Evolutionary conservation across 1,140 invertebrate species (phyloP), one percentile per base, ranked within the genome.

Genomic region (Scaptomyza montana): DNA sequence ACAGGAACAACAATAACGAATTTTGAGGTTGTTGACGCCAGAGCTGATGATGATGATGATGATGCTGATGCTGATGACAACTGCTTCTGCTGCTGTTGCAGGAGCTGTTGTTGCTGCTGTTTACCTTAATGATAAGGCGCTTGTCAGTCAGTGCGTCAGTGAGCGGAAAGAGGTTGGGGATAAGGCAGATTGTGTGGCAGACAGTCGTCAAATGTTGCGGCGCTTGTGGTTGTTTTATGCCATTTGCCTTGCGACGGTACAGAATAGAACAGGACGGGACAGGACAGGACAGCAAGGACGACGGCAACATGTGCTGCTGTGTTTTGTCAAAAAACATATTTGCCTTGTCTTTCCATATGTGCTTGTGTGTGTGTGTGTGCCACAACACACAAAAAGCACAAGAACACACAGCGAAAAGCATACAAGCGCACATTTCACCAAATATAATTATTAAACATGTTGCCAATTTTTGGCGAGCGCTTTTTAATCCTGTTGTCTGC

Each of bases 371-470:
- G 12, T 59, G 56, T 67, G 51, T 59, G 62, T 45, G 74, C 5
- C 30, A 33, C 30, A 33, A 50, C 41, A 64, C 46, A 64, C 59
- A 70, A 69, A 82, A 77, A 84, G 84, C 79, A 82, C 30, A 25
- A 25, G 21, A 25, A 25, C 21, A 25, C 21, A 25, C 21, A 25
- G 21, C 21, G 21, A 25, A 62, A 86, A 39, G 36, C 36, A 39
- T 30, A 30, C 36, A 43, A 43, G 39, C 39, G n/a, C 39, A 43
- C 39, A 43, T 43, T 89, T 87, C 82, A 87, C 82, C 74, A 87
- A 86, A 87, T 89, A 87, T 87, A 87, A 87, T 87, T 87, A 87
- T 87, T 87, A 89, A 87, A 87, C 82, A 87, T 87, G 82, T 87
- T 87, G 82, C 82, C 78, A 87, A 87, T 89, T 87, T 86, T 87